phyloP scores from a whole-genome alignment of 2,888 invertebrate species.

The Drosophila paramelanica region DNA sequence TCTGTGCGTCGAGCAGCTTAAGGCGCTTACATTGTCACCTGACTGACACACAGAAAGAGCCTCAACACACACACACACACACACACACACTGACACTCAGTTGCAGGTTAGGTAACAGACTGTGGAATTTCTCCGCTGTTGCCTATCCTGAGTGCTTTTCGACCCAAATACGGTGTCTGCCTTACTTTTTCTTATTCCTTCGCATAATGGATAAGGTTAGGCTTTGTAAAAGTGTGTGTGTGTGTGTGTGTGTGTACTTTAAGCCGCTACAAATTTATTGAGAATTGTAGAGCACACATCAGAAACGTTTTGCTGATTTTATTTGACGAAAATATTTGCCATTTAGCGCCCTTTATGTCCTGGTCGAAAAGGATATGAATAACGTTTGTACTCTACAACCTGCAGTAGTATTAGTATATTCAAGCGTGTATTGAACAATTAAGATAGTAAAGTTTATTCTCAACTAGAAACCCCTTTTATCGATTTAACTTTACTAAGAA shows the following conservation, averaged over 20 bases:
- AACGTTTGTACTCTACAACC: too few species aligned
- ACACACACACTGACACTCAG: constrained; percentile 9
- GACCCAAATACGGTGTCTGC: constrained; percentile 65
- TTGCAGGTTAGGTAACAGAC: constrained; percentile 10
- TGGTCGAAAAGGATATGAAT: neutral
- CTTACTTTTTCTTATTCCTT: constrained; percentile 44
- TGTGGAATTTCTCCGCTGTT: constrained; percentile 43
- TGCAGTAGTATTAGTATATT: too few species aligned
- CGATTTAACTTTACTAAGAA: neutral
- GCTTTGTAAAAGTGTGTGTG: constrained; percentile 8
- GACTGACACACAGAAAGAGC: constrained; percentile 46
- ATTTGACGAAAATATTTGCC: constrained; percentile 42
- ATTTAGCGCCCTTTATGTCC: constrained; percentile 4
- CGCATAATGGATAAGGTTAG: constrained; percentile 21
- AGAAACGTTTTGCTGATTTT: constrained; percentile 23
- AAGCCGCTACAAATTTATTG: constrained; percentile 40
- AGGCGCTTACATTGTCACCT: constrained; percentile 77
- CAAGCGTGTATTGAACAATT: too few species aligned
- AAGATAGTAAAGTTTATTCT: too few species aligned
- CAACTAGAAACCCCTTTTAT: neutral
- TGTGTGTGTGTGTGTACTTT: constrained; percentile 14
- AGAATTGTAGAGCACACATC: constrained; percentile 41
- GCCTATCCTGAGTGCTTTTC: constrained; percentile 71
- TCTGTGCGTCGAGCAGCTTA: constrained; percentile 62
- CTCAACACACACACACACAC: constrained; percentile 18